Conservation (phyloP, 1,140 invertebrate genomes). For the Drosophila parvula region DNA sequence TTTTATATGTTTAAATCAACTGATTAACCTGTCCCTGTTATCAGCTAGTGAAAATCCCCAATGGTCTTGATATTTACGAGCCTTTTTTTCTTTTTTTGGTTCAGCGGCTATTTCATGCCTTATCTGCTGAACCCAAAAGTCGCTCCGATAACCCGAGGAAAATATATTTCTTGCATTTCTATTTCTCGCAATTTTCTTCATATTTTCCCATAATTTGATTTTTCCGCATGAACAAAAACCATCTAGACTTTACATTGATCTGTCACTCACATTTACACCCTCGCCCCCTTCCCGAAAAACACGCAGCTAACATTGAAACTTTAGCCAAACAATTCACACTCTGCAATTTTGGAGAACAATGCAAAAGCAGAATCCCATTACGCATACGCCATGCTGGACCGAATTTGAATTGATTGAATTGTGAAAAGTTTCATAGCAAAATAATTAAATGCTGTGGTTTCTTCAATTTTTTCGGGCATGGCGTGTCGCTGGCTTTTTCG, state of each 20-base stretch:
- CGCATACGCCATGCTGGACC: conserved; percentile 54
- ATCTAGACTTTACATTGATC: conserved; percentile 36
- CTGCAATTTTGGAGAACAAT: conserved; percentile 17
- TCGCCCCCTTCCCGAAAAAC: not conserved
- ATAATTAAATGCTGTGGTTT: conserved; percentile 70
- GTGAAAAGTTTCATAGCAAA: conserved; percentile 73
- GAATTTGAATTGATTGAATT: conserved; percentile 71
- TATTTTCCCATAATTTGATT: conserved; percentile 3
- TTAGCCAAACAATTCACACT: conserved; percentile 26
- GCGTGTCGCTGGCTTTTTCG: conserved; percentile 35
- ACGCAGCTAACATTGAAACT: not conserved
- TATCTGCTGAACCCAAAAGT: conserved; percentile 16
- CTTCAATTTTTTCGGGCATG: conserved; percentile 53
- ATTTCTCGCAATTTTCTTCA: conserved; percentile 6
- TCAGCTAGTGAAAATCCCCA: conserved; percentile 29
- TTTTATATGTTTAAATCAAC: conserved; percentile 6
- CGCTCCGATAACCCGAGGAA: conserved; percentile 6
- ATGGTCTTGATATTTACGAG: conserved; percentile 11
- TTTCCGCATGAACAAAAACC: conserved; percentile 29
- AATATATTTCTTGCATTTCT: conserved; percentile 7
- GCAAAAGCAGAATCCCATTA: conserved; percentile 33
- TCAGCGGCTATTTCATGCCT: conserved; percentile 1
- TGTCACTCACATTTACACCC: conserved; percentile 32
- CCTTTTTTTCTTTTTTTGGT: not conserved
- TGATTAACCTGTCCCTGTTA: conserved; percentile 10